Evolutionary conservation across 2,113 vertebrate genomes (phyloP).

Genomic region (Psilopogon haemacephalus): DNA sequence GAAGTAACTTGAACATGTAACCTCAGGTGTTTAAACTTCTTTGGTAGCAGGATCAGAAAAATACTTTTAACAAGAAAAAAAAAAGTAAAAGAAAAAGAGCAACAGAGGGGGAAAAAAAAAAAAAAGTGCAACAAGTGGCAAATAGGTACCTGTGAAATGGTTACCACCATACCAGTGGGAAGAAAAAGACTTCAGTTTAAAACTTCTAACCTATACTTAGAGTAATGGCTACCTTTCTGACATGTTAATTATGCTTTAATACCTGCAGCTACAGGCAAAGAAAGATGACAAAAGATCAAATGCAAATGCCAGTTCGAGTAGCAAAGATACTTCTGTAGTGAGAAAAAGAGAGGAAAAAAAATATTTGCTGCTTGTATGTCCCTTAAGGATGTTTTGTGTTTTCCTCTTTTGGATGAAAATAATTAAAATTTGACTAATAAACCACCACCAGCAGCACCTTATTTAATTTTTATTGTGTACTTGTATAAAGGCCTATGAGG

Average conservation of each 20-base stretch:
- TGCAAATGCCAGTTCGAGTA: conserved; percentile 41
- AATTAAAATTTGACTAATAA: background rate
- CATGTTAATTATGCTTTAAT: conserved; percentile 64
- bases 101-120: background rate
- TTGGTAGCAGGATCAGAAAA: background rate
- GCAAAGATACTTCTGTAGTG: conserved; percentile 42
- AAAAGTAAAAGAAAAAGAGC: background rate
- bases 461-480: background rate
- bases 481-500: background rate
- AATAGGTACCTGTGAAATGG: conserved; percentile 8
- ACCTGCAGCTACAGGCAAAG: conserved; percentile 33
- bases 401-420: conserved; percentile 19
- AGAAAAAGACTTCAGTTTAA: conserved; percentile 1
- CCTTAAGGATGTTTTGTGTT: conserved; percentile 49
- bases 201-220: conserved; percentile 40
- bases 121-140: conserved; percentile 57
- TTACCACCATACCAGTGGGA: background rate
- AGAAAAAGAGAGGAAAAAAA: conserved; percentile 45
- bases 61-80: background rate
- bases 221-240: conserved; percentile 52
- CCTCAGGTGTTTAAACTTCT: background rate
- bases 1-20: background rate
- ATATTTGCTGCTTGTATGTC: conserved; percentile 41
- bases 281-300: conserved; percentile 40
- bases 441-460: background rate